Evolutionary conservation across 2,888 invertebrate species (phyloP), one percentile per base, ranked within the genome.

Genomic region (Lycophotia porphyrea): DNA sequence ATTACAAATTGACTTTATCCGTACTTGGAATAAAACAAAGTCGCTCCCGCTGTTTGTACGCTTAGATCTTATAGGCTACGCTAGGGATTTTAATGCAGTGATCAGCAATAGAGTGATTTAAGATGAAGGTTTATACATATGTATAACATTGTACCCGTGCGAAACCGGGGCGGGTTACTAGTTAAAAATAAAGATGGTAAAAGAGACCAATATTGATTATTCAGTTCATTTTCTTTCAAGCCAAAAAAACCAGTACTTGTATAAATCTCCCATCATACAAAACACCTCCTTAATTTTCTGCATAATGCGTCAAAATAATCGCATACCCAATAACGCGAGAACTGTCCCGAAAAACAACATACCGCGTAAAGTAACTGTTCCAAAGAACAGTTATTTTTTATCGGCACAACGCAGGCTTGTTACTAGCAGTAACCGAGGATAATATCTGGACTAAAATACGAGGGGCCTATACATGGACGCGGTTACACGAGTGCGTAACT

Each of bases 331-430:
- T 76, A 82, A 76, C 71, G 36, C 52, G 73, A 49, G 44, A 83
- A 69, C 70, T 67, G 76, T 61, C 76, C 65, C 67, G 8, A 71
- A 82, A 82, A 80, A 71, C 58, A 61, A 71, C 55, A 64, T 61
- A 71, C 60, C 65, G 31, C 55, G 71, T 63, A 73, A 80, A 84
- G 77, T 77, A 74, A 72, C 76, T 69, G 79, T 79, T 78, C 60
- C 63, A 61, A 73, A 78, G 83, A 87, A 86, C 85, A 84, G 90
- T 90, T 90, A 90, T 88, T 91, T 91, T 91, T 90, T 91, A 90
- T 91, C 90, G 89, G 71, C 74, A 78, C 84, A 80, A 84, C 84
- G 78, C 88, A 86, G 81, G 79, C 82, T 76, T 76, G 78, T 79
- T 80, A 84, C 83, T 73, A 72, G 76, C 87, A 77, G 84, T 89